Evolutionary conservation across 2,888 invertebrate species (phyloP).

Genomic region (Rhabditoides inermis): DNA sequence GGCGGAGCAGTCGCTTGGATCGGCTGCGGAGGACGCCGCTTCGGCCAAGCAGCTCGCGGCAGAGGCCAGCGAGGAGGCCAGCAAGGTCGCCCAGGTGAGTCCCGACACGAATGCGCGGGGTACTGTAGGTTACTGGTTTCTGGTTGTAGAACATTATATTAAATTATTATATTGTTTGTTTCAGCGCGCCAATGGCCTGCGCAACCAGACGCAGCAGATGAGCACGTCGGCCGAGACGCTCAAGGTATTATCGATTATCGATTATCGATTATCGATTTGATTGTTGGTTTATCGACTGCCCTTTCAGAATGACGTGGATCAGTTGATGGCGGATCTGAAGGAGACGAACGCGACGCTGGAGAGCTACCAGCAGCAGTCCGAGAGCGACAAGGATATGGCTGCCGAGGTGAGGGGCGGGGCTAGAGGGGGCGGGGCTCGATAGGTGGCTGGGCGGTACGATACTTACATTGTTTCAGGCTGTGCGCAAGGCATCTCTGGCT

Average conservation of each 20-base stretch:
- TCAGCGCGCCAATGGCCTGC: slow-evolving; percentile 14
- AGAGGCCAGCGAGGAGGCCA: slow-evolving; percentile 27
- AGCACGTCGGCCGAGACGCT: slow-evolving; percentile 21
- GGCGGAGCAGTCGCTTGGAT: slow-evolving; percentile 29
- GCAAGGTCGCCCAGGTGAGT: slow-evolving; percentile 20
- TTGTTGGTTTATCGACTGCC: not conserved
- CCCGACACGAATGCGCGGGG: not conserved
- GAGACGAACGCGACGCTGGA: slow-evolving; percentile 24
- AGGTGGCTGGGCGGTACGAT: not conserved
- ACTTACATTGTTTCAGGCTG: slow-evolving; percentile 11
- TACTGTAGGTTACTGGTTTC: not conserved
- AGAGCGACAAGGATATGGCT: slow-evolving; percentile 29
- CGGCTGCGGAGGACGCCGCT: slow-evolving; percentile 25
- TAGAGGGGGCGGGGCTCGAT: not conserved
- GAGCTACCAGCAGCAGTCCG: slow-evolving; percentile 31
- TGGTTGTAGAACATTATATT: no score
- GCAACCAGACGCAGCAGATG: slow-evolving; percentile 13
- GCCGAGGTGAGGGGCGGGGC: slow-evolving; percentile 14
- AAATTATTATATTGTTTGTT: not conserved
- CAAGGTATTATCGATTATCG: not conserved
- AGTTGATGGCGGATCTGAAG: slow-evolving; percentile 22
- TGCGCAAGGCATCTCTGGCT: slow-evolving; percentile 31
- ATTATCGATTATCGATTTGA: not conserved
- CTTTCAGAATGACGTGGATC: slow-evolving; percentile 19
- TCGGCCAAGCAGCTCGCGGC: slow-evolving; percentile 17